Evolutionary conservation across 2,797 vertebrate species (phyloP).

Genomic region (Thaleichthys pacificus): DNA sequence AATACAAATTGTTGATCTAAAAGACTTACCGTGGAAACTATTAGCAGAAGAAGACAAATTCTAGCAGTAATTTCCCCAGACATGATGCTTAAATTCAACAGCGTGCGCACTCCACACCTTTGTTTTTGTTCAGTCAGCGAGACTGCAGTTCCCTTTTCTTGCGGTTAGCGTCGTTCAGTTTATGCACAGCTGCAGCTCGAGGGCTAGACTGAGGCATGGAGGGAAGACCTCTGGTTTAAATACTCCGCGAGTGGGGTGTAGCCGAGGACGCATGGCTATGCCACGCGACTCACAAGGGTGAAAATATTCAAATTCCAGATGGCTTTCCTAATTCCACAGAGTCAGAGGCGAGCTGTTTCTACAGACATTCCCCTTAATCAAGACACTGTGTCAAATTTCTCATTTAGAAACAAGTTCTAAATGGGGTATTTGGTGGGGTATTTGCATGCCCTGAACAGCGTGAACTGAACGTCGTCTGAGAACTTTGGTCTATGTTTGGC

Average conservation of each 20-base stretch:
- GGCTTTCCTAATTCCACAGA: conserved; percentile 43
- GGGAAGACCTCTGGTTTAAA: conserved; percentile 58
- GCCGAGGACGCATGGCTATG: conserved; percentile 58
- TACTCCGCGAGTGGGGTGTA: conserved; percentile 63
- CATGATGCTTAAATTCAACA: conserved; percentile 46
- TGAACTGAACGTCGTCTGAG: conserved; percentile 10
- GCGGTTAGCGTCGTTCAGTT: neutral
- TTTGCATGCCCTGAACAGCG: neutral
- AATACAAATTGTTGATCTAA: neutral
- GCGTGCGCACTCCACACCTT: conserved; percentile 26
- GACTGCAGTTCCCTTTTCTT: conserved; percentile 2
- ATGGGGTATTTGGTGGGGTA: conserved; percentile 1
- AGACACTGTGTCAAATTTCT: conserved; percentile 40
- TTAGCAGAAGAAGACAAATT: conserved; percentile 46
- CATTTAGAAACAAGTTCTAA: conserved; percentile 14
- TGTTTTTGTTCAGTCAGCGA: conserved; percentile 31
- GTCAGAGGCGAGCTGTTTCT: conserved; percentile 26
- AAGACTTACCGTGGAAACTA: conserved; percentile 54
- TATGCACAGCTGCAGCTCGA: conserved; percentile 23
- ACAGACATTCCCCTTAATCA: conserved; percentile 34
- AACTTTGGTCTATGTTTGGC: neutral
- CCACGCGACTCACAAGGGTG: conserved; percentile 52
- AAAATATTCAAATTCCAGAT: conserved; percentile 64
- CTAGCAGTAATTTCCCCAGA: conserved; percentile 33
- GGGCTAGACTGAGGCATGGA: conserved; percentile 42